phyloP scores from a whole-genome alignment of 2,797 vertebrate species.

The Rhinichthys osculus region DNA sequence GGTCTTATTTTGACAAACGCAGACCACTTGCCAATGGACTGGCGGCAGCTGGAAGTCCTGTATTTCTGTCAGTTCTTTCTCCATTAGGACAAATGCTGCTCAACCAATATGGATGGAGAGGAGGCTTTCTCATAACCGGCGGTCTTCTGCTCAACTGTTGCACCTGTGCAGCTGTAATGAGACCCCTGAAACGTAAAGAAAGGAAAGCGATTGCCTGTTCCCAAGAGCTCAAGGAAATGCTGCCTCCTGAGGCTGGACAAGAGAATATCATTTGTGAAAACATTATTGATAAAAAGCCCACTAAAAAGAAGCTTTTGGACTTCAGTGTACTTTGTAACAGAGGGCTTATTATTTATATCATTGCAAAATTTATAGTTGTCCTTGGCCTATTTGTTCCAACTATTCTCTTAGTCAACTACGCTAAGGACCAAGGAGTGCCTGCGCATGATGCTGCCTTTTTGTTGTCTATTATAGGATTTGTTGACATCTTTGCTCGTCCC shows the following conservation, averaged over 20 bases:
- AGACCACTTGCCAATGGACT: slow-evolving; percentile 84
- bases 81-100: slow-evolving; percentile 80
- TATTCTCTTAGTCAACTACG: slow-evolving; percentile 82
- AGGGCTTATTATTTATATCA: slow-evolving; percentile 77
- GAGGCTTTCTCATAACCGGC: slow-evolving; percentile 84
- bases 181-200: slow-evolving; percentile 70
- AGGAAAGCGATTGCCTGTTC: slow-evolving; percentile 65
- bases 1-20: slow-evolving; percentile 82
- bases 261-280: slow-evolving; percentile 60
- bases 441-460: slow-evolving; percentile 82
- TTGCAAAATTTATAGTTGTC: slow-evolving; percentile 81
- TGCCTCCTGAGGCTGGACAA: slow-evolving; percentile 64
- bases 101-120: slow-evolving; percentile 82
- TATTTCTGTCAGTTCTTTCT: slow-evolving; percentile 81
- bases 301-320: slow-evolving; percentile 78
- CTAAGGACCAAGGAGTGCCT: slow-evolving; percentile 81
- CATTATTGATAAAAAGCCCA: slow-evolving; percentile 49
- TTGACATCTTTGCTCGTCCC: slow-evolving; percentile 85
- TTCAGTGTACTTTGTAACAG: slow-evolving; percentile 78
- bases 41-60: slow-evolving; percentile 84
- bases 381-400: slow-evolving; percentile 83
- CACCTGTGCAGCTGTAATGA: slow-evolving; percentile 83
- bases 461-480: slow-evolving; percentile 82
- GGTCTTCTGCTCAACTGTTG: slow-evolving; percentile 84
- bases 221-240: slow-evolving; percentile 76